Percentiles rank a stretch among this genome's conserved stretches.
Conservation (phyloP, 2,888 invertebrate species). For the Drosophila diplacantha region DNA sequence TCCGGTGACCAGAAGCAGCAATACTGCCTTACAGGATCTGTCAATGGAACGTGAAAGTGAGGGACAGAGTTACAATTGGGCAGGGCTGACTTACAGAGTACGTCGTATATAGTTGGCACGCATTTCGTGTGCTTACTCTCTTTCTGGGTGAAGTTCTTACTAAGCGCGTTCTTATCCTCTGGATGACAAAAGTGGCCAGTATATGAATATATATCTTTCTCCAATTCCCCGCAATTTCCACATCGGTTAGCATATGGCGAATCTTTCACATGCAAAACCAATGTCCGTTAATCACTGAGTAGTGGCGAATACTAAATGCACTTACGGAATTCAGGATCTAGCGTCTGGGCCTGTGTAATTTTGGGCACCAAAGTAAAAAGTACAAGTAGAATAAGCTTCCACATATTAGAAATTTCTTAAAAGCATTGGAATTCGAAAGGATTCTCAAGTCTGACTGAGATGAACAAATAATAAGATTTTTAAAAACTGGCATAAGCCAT, state of each 20-base stretch:
- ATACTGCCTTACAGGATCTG: neutral
- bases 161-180: neutral
- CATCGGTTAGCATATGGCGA: neutral
- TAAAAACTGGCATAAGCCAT: neutral
- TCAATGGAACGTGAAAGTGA: neutral
- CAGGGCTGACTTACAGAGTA: neutral
- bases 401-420: neutral
- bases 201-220: fast-evolving
- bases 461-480: neutral
- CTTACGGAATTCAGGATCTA: neutral
- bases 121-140: neutral
- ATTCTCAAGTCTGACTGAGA: neutral
- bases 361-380: neutral
- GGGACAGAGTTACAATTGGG: no score
- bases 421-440: neutral
- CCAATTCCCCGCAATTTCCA: neutral
- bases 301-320: no score
- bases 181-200: neutral
- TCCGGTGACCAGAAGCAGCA: constrained; percentile 30
- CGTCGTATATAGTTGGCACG: neutral
- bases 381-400: neutral
- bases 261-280: neutral
- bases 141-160: neutral
- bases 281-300: neutral
- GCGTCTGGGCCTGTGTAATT: no score